These are phyloP conservation scores for Acanthisitta chloris DNA, from an alignment of 2,113 vertebrate species.

Conservation along the genomic window DNA sequence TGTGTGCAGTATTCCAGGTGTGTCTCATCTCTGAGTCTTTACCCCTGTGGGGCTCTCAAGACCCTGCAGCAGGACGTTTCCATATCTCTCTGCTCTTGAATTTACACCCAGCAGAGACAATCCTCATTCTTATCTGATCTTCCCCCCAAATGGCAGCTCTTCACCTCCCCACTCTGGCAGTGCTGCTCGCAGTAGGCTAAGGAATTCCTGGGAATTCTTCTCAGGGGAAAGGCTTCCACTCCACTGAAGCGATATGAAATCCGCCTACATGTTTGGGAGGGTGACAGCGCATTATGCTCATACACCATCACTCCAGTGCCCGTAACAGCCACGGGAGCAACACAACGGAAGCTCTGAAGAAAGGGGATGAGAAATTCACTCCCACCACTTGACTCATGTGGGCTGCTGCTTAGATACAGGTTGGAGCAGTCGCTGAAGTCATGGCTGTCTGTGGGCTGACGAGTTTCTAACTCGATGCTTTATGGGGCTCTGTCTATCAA, in stretches of 20 bases:
- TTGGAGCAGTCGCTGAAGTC: conserved; percentile 3
- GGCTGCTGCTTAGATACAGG: conserved; percentile 34
- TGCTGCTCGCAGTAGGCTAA: not conserved
- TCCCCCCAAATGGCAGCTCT: not conserved
- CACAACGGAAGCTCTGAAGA: conserved; percentile 12
- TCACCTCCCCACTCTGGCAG: not conserved
- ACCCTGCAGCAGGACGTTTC: not conserved
- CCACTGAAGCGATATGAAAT: not conserved
- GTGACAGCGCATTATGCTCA: not conserved
- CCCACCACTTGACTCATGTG: conserved; percentile 32
- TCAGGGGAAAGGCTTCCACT: not conserved
- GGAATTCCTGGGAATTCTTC: conserved; percentile 1
- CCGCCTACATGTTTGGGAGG: not conserved
- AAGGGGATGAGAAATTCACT: conserved; percentile 35
- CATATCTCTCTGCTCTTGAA: not conserved
- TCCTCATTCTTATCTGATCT: not conserved
- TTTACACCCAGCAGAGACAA: not conserved
- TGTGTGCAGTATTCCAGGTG: too few species aligned
- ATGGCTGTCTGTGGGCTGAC: not conserved
- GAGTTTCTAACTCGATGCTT: conserved; percentile 9
- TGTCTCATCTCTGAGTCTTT: not conserved
- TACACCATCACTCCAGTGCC: not conserved
- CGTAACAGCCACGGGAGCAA: not conserved
- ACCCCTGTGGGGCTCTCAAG: fast-evolving
- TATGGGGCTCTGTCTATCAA: conserved; percentile 24